phyloP scores from a whole-genome alignment of 2,797 vertebrate species.

The Xerus rutilus region DNA sequence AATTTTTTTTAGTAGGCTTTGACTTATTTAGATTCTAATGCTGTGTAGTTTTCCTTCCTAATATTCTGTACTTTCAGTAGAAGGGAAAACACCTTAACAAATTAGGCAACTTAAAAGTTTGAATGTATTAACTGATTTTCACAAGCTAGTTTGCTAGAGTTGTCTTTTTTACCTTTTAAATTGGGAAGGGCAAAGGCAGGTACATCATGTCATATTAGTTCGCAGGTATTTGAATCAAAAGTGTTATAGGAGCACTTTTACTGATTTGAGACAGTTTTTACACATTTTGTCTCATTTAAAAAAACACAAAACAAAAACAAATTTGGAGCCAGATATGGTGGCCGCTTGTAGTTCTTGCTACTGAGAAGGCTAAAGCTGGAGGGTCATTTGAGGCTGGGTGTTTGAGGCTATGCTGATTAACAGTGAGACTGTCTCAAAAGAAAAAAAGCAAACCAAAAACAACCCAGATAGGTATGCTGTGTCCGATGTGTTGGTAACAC shows the following conservation, averaged over 20 bases:
- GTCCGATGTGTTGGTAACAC: background rate
- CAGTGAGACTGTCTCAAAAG: background rate
- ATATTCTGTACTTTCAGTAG: background rate
- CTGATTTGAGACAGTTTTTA: background rate
- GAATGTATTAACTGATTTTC: conserved; percentile 2
- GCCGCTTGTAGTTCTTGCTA: background rate
- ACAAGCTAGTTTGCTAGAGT: background rate
- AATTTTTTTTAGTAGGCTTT: background rate
- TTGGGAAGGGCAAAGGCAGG: too few relatives aligned
- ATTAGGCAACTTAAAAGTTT: background rate
- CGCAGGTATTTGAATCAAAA: background rate
- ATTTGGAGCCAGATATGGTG: background rate
- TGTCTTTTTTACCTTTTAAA: background rate
- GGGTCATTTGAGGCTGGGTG: background rate
- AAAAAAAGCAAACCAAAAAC: background rate
- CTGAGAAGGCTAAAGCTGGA: background rate
- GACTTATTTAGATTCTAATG: background rate
- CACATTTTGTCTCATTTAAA: background rate
- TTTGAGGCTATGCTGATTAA: background rate
- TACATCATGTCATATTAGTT: background rate
- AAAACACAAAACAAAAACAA: background rate
- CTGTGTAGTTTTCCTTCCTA: conserved; percentile 10
- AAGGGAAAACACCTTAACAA: background rate
- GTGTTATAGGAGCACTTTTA: background rate
- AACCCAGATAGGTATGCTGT: background rate